Evolutionary conservation across 2,797 vertebrate species (phyloP).

Genomic region (Enteromius afrohamiltoni): DNA sequence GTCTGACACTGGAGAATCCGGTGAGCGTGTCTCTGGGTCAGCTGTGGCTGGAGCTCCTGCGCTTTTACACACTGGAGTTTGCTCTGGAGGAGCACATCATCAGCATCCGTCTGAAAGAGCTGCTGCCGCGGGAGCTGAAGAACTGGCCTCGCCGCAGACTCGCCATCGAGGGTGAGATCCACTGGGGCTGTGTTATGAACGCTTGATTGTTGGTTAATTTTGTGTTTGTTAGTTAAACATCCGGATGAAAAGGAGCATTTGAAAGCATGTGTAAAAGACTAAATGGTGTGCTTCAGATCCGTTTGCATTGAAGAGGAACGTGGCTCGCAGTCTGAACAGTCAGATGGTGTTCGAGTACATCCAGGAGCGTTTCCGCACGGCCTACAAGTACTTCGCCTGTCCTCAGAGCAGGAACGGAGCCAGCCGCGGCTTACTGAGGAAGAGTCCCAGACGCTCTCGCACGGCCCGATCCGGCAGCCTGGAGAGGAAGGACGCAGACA

Average conservation of each 20-base stretch:
- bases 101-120: constrained; percentile 91
- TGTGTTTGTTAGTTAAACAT: background rate
- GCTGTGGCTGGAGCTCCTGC: constrained; percentile 94
- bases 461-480: background rate
- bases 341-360: constrained; percentile 99
- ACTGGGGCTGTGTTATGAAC: no score
- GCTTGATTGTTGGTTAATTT: no score
- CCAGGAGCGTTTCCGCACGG: constrained; percentile 92
- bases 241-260: background rate
- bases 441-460: constrained; percentile 42
- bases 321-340: constrained; percentile 96
- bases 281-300: constrained; percentile 80
- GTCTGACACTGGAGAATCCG: constrained; percentile 77
- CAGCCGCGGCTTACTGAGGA: constrained; percentile 64
- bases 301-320: constrained; percentile 96
- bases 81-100: constrained; percentile 94
- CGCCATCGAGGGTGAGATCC: constrained; percentile 88
- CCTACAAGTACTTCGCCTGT: constrained; percentile 96
- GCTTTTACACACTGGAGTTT: constrained; percentile 98
- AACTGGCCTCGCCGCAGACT: constrained; percentile 97
- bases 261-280: background rate
- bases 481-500: constrained; percentile 50
- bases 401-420: constrained; percentile 84
- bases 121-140: constrained; percentile 91
- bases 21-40: constrained; percentile 85